phyloP scores from a whole-genome alignment of 2,797 vertebrate species.

The Lates japonicus region DNA sequence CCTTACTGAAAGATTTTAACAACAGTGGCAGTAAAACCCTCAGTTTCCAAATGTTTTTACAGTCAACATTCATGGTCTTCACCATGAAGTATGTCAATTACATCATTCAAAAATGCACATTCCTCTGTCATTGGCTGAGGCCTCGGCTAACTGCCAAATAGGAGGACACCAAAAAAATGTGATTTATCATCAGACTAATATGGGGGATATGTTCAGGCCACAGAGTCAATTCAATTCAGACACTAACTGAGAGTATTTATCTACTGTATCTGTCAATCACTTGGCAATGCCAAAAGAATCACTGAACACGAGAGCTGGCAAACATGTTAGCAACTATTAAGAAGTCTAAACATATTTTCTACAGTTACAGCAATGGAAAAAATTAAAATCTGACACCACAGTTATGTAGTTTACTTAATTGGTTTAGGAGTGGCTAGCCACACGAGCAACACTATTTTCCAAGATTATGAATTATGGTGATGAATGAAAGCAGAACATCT shows the following conservation, averaged over 20 bases:
- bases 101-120: conserved; percentile 44
- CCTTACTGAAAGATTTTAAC: not conserved
- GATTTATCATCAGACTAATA: conserved; percentile 37
- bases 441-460: not conserved
- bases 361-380: not conserved
- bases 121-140: conserved; percentile 28
- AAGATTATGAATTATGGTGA: conserved; percentile 7
- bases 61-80: conserved; percentile 30
- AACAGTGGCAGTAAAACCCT: conserved; percentile 15
- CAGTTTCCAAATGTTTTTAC: conserved; percentile 37
- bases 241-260: conserved; percentile 24
- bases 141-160: conserved; percentile 10
- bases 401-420: conserved; percentile 19
- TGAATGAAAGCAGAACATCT: not conserved
- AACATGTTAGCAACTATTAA: not conserved
- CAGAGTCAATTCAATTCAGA: conserved; percentile 44
- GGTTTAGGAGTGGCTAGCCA: not conserved
- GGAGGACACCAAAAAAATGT: conserved; percentile 10
- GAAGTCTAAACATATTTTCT: not conserved
- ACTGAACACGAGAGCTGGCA: not conserved
- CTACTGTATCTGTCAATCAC: conserved; percentile 35
- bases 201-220: conserved; percentile 24
- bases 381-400: not conserved
- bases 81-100: conserved; percentile 38
- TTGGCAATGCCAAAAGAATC: not conserved